phyloP scores from a whole-genome alignment of 2,888 invertebrate species.

The Perithous albicinctus region DNA sequence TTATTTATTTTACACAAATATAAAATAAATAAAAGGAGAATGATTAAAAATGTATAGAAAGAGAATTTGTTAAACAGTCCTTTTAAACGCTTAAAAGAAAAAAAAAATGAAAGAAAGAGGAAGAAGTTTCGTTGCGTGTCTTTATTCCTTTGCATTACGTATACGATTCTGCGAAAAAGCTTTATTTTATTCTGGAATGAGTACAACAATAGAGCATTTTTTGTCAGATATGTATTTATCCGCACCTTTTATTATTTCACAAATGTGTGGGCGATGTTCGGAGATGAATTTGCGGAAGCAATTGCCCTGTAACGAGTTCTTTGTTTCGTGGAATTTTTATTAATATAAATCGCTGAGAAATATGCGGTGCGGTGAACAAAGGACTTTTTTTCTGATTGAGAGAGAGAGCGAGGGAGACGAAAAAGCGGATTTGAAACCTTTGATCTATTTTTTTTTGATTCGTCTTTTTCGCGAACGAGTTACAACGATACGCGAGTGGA shows the following conservation, averaged over 20 bases:
- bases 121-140: constrained; percentile 30
- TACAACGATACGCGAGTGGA: constrained; percentile 5
- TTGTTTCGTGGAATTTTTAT: neutral
- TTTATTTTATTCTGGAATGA: neutral
- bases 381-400: neutral
- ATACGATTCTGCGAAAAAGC: constrained; percentile 27
- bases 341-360: neutral
- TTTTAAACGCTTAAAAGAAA: constrained; percentile 35
- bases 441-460: constrained; percentile 19
- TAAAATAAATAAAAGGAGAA: too few species aligned
- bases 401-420: neutral
- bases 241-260: neutral
- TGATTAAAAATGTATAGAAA: too few species aligned
- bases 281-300: neutral
- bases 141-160: constrained; percentile 37
- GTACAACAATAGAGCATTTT: constrained; percentile 1
- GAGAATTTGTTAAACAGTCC: too few species aligned
- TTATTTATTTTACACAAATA: too few species aligned
- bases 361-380: neutral
- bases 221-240: constrained; percentile 8
- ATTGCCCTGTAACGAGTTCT: neutral
- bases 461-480: neutral
- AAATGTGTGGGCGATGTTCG: neutral
- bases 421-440: neutral
- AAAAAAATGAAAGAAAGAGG: constrained; percentile 10